phyloP scores from a whole-genome alignment of 2,888 invertebrate species.

The Mythimna impura region DNA sequence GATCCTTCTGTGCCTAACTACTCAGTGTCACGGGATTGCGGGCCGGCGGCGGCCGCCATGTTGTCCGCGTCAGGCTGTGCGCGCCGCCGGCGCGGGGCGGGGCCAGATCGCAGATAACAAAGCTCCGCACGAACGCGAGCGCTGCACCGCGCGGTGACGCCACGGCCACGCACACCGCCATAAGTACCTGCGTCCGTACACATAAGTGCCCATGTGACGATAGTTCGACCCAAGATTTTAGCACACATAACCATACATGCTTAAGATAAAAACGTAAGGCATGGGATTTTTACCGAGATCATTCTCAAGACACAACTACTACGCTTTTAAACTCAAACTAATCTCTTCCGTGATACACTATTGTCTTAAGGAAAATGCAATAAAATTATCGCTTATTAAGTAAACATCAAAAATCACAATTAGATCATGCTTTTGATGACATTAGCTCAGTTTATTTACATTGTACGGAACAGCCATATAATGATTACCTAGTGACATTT shows the following conservation, averaged over 20 bases:
- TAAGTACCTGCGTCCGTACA: constrained; percentile 30
- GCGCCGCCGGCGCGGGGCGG: constrained; percentile 72
- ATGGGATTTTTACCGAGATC: constrained; percentile 7
- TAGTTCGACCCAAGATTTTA: constrained; percentile 22
- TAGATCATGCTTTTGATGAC: constrained; percentile 53
- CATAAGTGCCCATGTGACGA: constrained; percentile 31
- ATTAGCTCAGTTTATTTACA: constrained; percentile 55
- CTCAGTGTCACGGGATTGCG: constrained; percentile 50
- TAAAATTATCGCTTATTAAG: constrained; percentile 40
- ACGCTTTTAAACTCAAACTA: constrained; percentile 20
- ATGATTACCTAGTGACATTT: constrained; percentile 68
- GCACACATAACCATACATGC: constrained; percentile 16
- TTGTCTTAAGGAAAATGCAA: constrained; percentile 42
- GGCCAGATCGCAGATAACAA: constrained; percentile 85
- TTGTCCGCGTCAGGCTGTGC: constrained; percentile 64
- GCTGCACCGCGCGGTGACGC: constrained; percentile 34
- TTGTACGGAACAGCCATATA: constrained; percentile 48
- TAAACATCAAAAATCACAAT: constrained; percentile 52
- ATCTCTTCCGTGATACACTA: constrained; percentile 35
- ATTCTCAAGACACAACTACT: neutral
- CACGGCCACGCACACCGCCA: constrained; percentile 31
- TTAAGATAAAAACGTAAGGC: neutral
- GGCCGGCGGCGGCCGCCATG: constrained; percentile 69
- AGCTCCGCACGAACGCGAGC: constrained; percentile 70
- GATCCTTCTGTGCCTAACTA: neutral